These are phyloP conservation scores for Enchytraeus crypticus DNA, from an alignment of 2,888 invertebrate species.

Conservation along the genomic window DNA sequence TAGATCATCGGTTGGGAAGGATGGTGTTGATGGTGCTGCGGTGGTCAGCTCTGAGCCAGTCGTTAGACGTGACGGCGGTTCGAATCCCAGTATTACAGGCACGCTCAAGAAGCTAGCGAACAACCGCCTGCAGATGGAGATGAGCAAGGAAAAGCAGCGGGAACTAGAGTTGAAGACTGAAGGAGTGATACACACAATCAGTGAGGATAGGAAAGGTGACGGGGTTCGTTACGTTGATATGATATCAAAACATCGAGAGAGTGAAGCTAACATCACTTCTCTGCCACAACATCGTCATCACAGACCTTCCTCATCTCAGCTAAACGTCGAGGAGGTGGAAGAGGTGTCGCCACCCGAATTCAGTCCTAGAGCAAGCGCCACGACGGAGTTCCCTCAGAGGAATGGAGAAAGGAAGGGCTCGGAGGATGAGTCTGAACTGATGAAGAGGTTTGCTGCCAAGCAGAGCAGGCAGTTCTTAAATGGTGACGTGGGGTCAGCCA, in stretches of 20 bases:
- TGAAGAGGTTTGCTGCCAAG: conserved; percentile 6
- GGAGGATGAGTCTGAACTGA: background rate
- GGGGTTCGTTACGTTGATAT: conserved; percentile 43
- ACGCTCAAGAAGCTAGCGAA: conserved; percentile 48
- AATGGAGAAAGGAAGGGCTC: background rate
- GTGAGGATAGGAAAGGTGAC: conserved; percentile 54
- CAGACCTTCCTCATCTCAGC: background rate
- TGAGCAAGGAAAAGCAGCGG: conserved; percentile 72
- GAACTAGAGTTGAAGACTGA: conserved; percentile 70
- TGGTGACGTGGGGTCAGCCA: background rate
- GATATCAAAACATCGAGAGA: conserved; percentile 24
- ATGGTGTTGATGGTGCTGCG: background rate
- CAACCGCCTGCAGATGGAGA: conserved; percentile 75
- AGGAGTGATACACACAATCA: conserved; percentile 54
- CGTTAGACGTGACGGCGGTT: background rate
- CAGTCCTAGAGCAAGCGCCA: no score
- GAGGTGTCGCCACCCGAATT: no score
- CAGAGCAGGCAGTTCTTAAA: no score
- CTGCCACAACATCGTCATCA: conserved; percentile 5
- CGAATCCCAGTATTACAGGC: background rate
- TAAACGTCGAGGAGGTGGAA: background rate
- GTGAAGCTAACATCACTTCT: background rate
- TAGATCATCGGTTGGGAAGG: background rate
- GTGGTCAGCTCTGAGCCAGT: background rate
- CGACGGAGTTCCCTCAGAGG: no score